phyloP scores from a whole-genome alignment of 2,888 invertebrate genomes.

The Cheilosia vulpina region DNA sequence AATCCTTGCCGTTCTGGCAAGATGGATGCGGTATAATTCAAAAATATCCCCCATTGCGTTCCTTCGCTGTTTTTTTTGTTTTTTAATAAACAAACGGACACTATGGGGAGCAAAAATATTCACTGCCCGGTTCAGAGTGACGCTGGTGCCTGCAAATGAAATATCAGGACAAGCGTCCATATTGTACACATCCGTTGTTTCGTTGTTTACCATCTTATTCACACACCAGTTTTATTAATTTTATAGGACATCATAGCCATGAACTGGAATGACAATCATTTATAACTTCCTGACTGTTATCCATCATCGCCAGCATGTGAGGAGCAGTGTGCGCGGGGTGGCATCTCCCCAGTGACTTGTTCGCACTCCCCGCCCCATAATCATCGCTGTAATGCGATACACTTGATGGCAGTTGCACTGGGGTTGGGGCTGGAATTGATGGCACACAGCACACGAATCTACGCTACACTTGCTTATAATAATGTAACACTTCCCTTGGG shows the following conservation, averaged over 20 bases:
- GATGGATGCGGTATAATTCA: slow-evolving; percentile 18
- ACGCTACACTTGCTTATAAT: slow-evolving; percentile 2
- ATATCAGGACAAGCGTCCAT: slow-evolving; percentile 16
- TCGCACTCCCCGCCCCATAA: slow-evolving; percentile 40
- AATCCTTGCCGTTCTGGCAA: neutral
- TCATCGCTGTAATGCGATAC: slow-evolving; percentile 45
- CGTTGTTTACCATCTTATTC: neutral
- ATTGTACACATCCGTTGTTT: neutral
- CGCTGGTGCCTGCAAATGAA: slow-evolving; percentile 11
- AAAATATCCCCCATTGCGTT: neutral
- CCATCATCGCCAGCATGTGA: slow-evolving; percentile 46
- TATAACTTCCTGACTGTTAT: slow-evolving; percentile 57
- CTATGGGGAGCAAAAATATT: slow-evolving; percentile 4
- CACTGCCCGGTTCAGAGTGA: slow-evolving; percentile 27
- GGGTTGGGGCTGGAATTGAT: neutral
- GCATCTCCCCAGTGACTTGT: slow-evolving; percentile 34
- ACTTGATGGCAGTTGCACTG: slow-evolving; percentile 39
- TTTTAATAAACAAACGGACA: slow-evolving; percentile 52
- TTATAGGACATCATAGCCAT: slow-evolving; percentile 52
- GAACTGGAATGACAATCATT: slow-evolving; percentile 56
- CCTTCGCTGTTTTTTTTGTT: neutral
- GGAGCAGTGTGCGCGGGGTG: slow-evolving; percentile 2
- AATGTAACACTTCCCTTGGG: slow-evolving; percentile 57
- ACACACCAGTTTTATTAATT: slow-evolving; percentile 51
- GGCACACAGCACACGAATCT: neutral